Evolutionary conservation across 2,888 invertebrate species (phyloP).

Genomic region (Callosobruchus maculatus): DNA sequence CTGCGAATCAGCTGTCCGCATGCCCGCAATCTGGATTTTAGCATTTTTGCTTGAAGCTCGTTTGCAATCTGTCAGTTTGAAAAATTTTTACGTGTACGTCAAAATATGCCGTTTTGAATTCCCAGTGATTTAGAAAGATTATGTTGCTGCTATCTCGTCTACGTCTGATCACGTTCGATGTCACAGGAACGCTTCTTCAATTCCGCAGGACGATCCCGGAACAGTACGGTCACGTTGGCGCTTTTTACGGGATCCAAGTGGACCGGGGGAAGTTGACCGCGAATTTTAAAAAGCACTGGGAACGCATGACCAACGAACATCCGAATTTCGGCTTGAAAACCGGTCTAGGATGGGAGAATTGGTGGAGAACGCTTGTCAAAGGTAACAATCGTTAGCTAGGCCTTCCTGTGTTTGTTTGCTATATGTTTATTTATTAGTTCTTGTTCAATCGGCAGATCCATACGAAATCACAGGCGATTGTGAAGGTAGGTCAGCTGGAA

Average conservation of each 20-base stretch:
- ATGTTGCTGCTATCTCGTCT: slow-evolving; percentile 52
- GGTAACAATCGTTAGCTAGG: slow-evolving; percentile 14
- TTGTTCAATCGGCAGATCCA: not conserved
- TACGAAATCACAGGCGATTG: too few species aligned
- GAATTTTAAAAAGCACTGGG: slow-evolving; percentile 65
- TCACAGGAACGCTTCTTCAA: slow-evolving; percentile 78
- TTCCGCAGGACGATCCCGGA: slow-evolving; percentile 68
- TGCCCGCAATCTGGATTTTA: not conserved
- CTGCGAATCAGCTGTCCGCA: not conserved
- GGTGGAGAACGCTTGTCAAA: slow-evolving; percentile 75
- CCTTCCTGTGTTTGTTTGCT: too few species aligned
- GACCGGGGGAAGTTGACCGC: slow-evolving; percentile 53
- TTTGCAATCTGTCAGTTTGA: not conserved
- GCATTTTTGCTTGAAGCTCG: not conserved
- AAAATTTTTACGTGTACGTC: not conserved
- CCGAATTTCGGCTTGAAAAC: slow-evolving; percentile 77
- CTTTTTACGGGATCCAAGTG: slow-evolving; percentile 63
- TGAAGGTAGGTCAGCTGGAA: not conserved
- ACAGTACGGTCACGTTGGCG: slow-evolving; percentile 74
- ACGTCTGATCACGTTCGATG: slow-evolving; percentile 79
- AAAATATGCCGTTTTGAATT: not conserved
- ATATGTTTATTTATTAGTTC: too few species aligned
- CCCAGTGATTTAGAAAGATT: not conserved
- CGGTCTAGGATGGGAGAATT: slow-evolving; percentile 69
- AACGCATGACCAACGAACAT: slow-evolving; percentile 60